Evolutionary conservation across 2,888 invertebrate genomes (phyloP).

Genomic region (Elmis aenea): DNA sequence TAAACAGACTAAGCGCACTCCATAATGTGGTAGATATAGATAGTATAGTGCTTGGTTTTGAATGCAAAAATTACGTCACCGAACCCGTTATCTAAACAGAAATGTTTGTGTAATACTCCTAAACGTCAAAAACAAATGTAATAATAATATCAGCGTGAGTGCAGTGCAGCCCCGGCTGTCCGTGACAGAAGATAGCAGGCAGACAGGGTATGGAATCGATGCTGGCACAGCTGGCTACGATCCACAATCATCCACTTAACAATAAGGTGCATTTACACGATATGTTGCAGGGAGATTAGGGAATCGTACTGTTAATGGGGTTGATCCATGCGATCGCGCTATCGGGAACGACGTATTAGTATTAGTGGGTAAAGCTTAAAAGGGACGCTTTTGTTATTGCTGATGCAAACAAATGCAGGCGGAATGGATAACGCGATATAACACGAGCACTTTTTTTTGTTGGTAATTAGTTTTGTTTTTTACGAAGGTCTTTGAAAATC

Average conservation of each 20-base stretch:
- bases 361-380: slow-evolving; percentile 14
- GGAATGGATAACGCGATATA: too few species aligned
- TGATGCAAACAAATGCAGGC: too few species aligned
- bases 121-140: slow-evolving; percentile 17
- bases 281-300: slow-evolving; percentile 28
- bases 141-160: slow-evolving; percentile 15
- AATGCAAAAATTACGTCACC: too few species aligned
- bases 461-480: too few species aligned
- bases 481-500: too few species aligned
- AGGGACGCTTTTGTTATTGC: slow-evolving; percentile 7
- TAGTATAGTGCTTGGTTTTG: too few species aligned
- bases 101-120: slow-evolving; percentile 15
- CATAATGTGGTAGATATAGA: too few species aligned
- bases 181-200: slow-evolving; percentile 16
- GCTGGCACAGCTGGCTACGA: slow-evolving; percentile 28
- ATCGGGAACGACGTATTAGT: slow-evolving; percentile 19
- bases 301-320: slow-evolving; percentile 25
- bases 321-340: slow-evolving; percentile 26
- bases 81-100: too few species aligned
- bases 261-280: slow-evolving; percentile 34
- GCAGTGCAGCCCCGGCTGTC: slow-evolving; percentile 13
- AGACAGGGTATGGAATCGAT: slow-evolving; percentile 4
- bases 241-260: slow-evolving; percentile 31
- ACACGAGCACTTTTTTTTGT: too few species aligned
- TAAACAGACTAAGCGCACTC: too few species aligned